Percentiles rank a stretch among this genome's conserved stretches.
Evolutionary conservation across 2,113 vertebrate species (phyloP).

Genomic region (Ameiurus melas): DNA sequence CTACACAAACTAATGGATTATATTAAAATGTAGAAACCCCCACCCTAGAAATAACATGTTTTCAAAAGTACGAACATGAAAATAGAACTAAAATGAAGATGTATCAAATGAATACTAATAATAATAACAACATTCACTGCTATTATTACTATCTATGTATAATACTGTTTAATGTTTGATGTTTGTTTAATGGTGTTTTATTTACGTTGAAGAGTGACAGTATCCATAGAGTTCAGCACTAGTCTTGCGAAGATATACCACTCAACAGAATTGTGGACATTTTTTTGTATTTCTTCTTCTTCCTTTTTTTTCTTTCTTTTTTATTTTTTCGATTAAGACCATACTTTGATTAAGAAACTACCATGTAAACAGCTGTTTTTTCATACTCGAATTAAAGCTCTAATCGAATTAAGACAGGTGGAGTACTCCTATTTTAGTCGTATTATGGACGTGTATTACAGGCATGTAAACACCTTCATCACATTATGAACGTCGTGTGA

Average conservation of each 20-base stretch:
- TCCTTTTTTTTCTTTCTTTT: conserved; percentile 56
- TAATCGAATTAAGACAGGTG: too few relatives aligned
- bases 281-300: too few relatives aligned
- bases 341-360: too few relatives aligned
- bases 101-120: neutral
- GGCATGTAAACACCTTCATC: too few relatives aligned
- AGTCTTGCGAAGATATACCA: conserved; percentile 65
- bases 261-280: conserved; percentile 59
- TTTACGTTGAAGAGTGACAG: conserved; percentile 56
- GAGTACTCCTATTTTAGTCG: too few relatives aligned
- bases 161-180: too few relatives aligned
- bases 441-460: too few relatives aligned
- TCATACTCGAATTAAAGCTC: too few relatives aligned
- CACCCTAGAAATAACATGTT: neutral
- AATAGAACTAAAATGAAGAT: neutral
- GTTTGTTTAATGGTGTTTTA: conserved; percentile 44
- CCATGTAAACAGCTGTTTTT: too few relatives aligned
- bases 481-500: too few relatives aligned
- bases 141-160: neutral
- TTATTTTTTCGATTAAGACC: conserved; percentile 72
- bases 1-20: neutral
- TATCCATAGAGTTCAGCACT: conserved; percentile 68
- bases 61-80: neutral
- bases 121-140: neutral
- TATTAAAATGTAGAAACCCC: too few relatives aligned